Conservation (phyloP, 1,140 invertebrate genomes). For the Lethrus apterus region DNA sequence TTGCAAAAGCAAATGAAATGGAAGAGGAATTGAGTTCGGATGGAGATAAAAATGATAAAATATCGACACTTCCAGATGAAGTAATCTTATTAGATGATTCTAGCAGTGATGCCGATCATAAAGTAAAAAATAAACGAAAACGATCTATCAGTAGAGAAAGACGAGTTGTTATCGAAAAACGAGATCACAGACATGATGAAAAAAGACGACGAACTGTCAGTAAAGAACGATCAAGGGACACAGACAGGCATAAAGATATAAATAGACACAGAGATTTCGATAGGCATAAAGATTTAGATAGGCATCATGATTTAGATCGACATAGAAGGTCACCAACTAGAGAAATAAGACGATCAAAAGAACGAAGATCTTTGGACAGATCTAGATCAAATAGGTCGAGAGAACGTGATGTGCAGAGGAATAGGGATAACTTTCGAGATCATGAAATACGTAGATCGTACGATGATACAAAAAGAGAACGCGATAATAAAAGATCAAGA, state of each 20-base stretch:
- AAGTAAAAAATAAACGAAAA: constrained; percentile 37
- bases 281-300: constrained; percentile 1
- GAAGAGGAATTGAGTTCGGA: constrained; percentile 32
- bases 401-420: constrained; percentile 6
- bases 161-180: constrained; percentile 27
- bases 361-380: constrained; percentile 16
- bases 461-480: constrained; percentile 24
- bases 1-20: constrained; percentile 52
- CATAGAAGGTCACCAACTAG: background rate
- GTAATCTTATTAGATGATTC: constrained; percentile 39
- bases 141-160: constrained; percentile 39
- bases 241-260: background rate
- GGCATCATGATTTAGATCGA: background rate
- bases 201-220: constrained; percentile 11
- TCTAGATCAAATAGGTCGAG: constrained; percentile 14
- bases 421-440: constrained; percentile 14
- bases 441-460: constrained; percentile 19
- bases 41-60: constrained; percentile 20
- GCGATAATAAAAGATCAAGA: constrained; percentile 14
- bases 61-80: constrained; percentile 28
- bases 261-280: constrained; percentile 7
- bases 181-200: constrained; percentile 23
- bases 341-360: constrained; percentile 8
- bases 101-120: constrained; percentile 34
- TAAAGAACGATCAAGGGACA: constrained; percentile 19